Evolutionary conservation across 2,113 vertebrate genomes (phyloP), one percentile per base, ranked within the genome.

Genomic region (Ctenodactylus gundi): DNA sequence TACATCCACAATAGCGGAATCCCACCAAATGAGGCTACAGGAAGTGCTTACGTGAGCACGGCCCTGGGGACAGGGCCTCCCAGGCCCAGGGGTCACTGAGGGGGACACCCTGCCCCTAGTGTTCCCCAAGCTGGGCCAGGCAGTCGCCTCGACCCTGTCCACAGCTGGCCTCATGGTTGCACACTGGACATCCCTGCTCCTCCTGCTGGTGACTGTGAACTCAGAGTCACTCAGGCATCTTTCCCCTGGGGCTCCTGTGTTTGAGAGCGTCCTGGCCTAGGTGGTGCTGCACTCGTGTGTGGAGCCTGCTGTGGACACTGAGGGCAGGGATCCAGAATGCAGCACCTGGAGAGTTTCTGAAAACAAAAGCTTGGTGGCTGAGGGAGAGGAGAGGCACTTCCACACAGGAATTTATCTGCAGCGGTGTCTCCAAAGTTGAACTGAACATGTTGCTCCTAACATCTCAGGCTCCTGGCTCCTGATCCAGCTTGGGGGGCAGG

Each of bases 51-150:
- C 0, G 1, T 25, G 15, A 23, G 39, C 1, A 1, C 11, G 5
- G 31, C 60, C 68, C 4, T 5, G 8, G 15, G n/a, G 15, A 0
- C 1, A 1, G 36, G n/a, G n/a, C n/a, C 11, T 51, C 64, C 68
- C 68, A 12, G 62, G 6, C 21, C n/a, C n/a, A 70, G 27, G 53
- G 20, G 4, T 17, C 25, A 39, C 36, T 39, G 8, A 8, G 21
- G 21, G 67, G 8, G 67, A 41, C 58, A 15, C 58, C 31, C 25
- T 36, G n/a, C 18, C 8, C 64, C 83, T 36, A 20, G 82, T 3
- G 0, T 5, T 51, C 60, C 23, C 1, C 4, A 2, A n/a, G 12
- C 41, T 6, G 0, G n/a, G 13, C 27, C 21, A 57, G 49, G 80
- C 53, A 6, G 15, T 13, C n/a, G n/a, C n/a, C n/a, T n/a, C n/a